Evolutionary conservation across 2,888 invertebrate species (phyloP), one percentile per base, ranked within the genome.

Genomic region (Lapara coniferarum): DNA sequence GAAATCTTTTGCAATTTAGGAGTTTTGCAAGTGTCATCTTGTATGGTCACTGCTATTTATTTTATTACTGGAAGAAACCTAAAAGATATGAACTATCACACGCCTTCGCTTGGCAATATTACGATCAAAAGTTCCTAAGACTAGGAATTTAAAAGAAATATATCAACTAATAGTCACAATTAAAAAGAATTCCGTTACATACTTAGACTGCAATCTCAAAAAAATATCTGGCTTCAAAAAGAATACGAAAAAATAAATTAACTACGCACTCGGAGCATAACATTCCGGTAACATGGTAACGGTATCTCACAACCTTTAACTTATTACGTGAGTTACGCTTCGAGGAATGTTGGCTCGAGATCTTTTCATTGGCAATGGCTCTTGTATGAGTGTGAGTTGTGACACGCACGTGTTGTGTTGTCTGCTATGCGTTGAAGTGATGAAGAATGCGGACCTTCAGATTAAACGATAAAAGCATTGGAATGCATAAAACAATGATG

Each of bases 291-390:
- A 59, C 16, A 10, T 16, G 13, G 37, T 81, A 83, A 82, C 80
- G 79, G 83, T 80, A 63, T 79, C 78, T 74, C 76, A 79, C 75
- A 79, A 78, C 78, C 78, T 82, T 80, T 77, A 72, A 66, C 71
- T 70, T 70, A 73, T 74, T 74, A 75, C 75, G 77, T 79, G 80
- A 77, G 71, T 79, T 75, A 71, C 70, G 69, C 66, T 71, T 57
- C 52, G 52, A 66, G 68, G 69, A 70, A 68, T 68, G 71, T 53
- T 44, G 53, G 19, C 19, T 56, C 56, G 44, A 8, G n/a, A 51
- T 49, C 12, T 49, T 44, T n/a, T 19, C 49, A 63, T 63, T 63
- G 63, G 8, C 46, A 66, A 52, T 66, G 66, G 66, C 30, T 51
- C 37, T 51, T 66, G 10, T 53, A 66, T 6, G 52, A 10, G 13